Evolutionary conservation across 1,140 invertebrate species (phyloP).

Genomic region (Heliconius congener): DNA sequence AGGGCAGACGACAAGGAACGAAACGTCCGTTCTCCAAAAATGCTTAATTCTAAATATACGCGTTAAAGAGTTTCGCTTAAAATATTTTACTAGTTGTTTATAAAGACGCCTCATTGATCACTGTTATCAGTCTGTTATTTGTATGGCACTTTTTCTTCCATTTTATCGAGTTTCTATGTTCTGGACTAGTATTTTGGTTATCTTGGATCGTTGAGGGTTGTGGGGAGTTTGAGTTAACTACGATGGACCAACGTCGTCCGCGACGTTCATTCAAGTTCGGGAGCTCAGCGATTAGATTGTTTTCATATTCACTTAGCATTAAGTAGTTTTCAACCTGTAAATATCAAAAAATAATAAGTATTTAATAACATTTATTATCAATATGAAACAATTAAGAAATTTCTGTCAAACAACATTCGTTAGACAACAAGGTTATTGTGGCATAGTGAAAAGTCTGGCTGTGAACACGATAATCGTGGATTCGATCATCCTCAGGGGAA

Average conservation of each 20-base stretch:
- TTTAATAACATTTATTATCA: neutral
- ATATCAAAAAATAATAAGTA: neutral
- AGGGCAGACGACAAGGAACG: too few species aligned
- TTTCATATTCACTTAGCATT: conserved; percentile 93
- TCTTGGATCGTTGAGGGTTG: conserved; percentile 52
- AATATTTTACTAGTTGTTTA: conserved; percentile 66
- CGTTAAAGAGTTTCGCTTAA: too few species aligned
- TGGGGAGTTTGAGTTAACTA: conserved; percentile 61
- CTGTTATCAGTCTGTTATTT: conserved; percentile 86
- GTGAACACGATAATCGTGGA: too few species aligned
- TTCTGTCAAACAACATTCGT: too few species aligned
- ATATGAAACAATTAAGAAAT: too few species aligned
- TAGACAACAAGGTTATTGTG: too few species aligned
- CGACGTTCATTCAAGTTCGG: conserved; percentile 87
- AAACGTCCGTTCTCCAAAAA: too few species aligned
- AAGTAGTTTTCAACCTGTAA: conserved; percentile 89
- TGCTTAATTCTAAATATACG: too few species aligned
- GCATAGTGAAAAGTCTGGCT: too few species aligned
- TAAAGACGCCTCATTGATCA: conserved; percentile 87
- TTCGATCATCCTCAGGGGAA: too few species aligned
- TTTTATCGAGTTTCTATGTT: conserved; percentile 67
- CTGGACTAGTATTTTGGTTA: conserved; percentile 49
- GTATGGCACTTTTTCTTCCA: conserved; percentile 80
- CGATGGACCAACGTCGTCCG: conserved; percentile 86
- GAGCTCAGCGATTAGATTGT: conserved; percentile 91